Evolutionary conservation across 1,140 invertebrate species (phyloP).

Genomic region (Theocolax elegans): DNA sequence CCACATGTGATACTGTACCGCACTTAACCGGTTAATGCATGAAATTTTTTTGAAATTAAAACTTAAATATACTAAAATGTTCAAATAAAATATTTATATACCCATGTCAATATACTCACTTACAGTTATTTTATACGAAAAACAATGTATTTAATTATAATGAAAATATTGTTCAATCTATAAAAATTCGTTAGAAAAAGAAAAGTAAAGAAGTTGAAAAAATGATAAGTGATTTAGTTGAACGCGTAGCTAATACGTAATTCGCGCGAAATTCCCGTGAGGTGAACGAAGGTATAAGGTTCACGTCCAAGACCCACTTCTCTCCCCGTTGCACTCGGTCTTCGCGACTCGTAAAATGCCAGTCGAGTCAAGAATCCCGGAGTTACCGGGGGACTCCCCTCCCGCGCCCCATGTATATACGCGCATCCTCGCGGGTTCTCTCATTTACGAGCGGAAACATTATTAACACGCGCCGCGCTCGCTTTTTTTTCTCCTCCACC

Average conservation of each 20-base stretch:
- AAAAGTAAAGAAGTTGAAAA: too few relatives aligned
- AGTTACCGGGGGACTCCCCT: not conserved
- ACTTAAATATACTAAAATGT: too few relatives aligned
- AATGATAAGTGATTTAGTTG: too few relatives aligned
- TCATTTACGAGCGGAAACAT: constrained; percentile 64
- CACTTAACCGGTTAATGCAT: too few relatives aligned
- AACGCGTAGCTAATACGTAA: not conserved
- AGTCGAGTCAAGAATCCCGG: constrained; percentile 19
- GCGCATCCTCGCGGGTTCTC: constrained; percentile 39
- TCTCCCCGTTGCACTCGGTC: not conserved
- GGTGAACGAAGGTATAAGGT: not conserved
- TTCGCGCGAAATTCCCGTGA: not conserved
- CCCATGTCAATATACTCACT: too few relatives aligned
- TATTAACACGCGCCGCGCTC: constrained; percentile 56
- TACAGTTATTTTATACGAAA: too few relatives aligned
- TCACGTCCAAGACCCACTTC: not conserved
- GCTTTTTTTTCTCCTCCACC: not conserved
- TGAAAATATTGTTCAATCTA: too few relatives aligned
- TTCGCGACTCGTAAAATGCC: constrained; percentile 34
- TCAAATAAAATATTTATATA: too few relatives aligned
- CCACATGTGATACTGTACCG: too few relatives aligned
- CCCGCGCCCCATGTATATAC: constrained; percentile 8
- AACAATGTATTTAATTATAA: too few relatives aligned
- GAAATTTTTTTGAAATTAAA: too few relatives aligned
- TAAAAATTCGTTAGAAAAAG: too few relatives aligned